These are phyloP conservation scores for Protodeltote pygarga DNA, from an alignment of 2,888 invertebrate species.

Conservation along the genomic window DNA sequence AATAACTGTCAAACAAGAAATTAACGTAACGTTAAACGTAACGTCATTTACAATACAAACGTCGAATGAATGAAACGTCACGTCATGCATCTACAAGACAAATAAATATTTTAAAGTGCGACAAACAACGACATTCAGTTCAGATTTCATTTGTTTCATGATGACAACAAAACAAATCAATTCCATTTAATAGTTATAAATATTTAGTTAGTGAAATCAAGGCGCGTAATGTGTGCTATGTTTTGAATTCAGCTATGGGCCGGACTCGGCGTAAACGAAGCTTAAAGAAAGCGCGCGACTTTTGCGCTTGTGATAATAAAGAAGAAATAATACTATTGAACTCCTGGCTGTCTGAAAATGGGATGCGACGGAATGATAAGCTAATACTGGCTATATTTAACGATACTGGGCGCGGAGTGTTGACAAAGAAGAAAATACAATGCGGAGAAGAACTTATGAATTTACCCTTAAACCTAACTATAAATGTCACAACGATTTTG, in stretches of 20 bases:
- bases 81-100: no score
- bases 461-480: slow-evolving; percentile 87
- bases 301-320: slow-evolving; percentile 67
- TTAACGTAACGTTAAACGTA: slow-evolving; percentile 6
- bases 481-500: slow-evolving; percentile 87
- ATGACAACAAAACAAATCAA: slow-evolving; percentile 30
- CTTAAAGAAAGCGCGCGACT: slow-evolving; percentile 64
- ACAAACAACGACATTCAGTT: no score
- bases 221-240: not conserved
- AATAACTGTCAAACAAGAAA: no score
- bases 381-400: slow-evolving; percentile 87
- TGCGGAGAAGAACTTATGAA: slow-evolving; percentile 88
- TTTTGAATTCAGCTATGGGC: slow-evolving; percentile 72
- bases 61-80: no score
- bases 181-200: slow-evolving; percentile 1
- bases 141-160: not conserved
- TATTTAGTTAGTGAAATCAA: not conserved
- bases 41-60: no score
- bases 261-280: slow-evolving; percentile 79
- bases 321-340: slow-evolving; percentile 79
- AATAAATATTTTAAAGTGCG: no score
- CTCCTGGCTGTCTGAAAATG: slow-evolving; percentile 83
- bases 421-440: slow-evolving; percentile 85
- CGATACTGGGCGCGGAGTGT: slow-evolving; percentile 91
- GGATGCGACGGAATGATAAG: slow-evolving; percentile 86